Evolutionary conservation across 2,888 invertebrate genomes (phyloP), one percentile per base, ranked within the genome.

Genomic region (Ornithoptera alexandrae): DNA sequence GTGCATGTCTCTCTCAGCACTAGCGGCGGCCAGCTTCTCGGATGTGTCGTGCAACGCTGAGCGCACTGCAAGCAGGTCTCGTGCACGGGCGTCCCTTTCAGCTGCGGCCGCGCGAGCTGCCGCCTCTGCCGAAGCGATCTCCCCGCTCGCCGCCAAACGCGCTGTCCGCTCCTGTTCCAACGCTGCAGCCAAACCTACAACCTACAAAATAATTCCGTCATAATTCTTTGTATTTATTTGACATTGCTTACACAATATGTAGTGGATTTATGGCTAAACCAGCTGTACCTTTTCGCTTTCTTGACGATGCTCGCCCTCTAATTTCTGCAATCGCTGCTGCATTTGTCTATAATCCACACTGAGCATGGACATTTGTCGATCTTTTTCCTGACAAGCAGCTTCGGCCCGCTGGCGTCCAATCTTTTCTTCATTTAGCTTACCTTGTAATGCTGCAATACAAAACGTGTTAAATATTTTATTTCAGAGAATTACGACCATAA

Each of bases 341-440:
- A 98, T 96, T 91, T 98, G 98, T n/a, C 97, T 94, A 85, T 98
- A 97, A 89, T 99, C 99, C 2, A 99, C 98, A 24, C 97, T 96
- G 50, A 98, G 93, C 97, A 98, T 98, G 17, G 97, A 98, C 84
- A 98, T 96, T 87, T 98, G 97, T 0, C 98, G 94, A 84, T 99
- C 98, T 80, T 97, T 97, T 85, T 98, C 98, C 88, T 99, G 97
- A 20, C 96, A 96, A 72, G 95, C 94, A 62, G 97, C 93, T 84
- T 99, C 98, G 0, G 97, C 96, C 77, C 97, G 96, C 83, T 97
- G 97, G 64, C 98, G 94, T 6, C 96, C 95, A 67, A 94, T 94
- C 84, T 97, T 98, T 88, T 99, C 98, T 84, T 98, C 97, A 79
- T 97, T 97, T 72, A 98, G 89, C 92, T 98, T 98, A 58, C 95